Evolutionary conservation across 1,140 invertebrate species (phyloP).

Genomic region (Neodiprion pinetum): DNA sequence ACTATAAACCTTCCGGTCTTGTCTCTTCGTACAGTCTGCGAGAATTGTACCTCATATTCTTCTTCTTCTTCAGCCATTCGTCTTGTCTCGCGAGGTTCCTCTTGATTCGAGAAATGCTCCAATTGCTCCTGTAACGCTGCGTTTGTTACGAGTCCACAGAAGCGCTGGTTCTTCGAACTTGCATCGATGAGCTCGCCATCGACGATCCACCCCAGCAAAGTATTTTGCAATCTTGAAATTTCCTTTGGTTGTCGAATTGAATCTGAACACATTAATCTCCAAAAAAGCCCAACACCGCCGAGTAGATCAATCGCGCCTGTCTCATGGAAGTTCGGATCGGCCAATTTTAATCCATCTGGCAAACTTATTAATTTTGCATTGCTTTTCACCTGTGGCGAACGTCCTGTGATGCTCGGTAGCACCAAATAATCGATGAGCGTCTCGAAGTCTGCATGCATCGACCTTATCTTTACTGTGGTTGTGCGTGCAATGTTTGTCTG

Average conservation of each 20-base stretch:
- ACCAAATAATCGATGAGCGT: slow-evolving; percentile 23
- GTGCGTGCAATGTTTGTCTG: slow-evolving; percentile 16
- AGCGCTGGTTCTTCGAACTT: slow-evolving; percentile 12
- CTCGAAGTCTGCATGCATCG: slow-evolving; percentile 21
- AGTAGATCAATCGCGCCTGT: slow-evolving; percentile 35
- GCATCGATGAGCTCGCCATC: slow-evolving; percentile 24
- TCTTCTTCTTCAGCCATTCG: not conserved
- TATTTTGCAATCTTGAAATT: slow-evolving; percentile 38
- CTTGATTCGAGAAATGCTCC: not conserved
- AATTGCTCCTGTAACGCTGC: slow-evolving; percentile 10
- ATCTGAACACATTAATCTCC: slow-evolving; percentile 25
- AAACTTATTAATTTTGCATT: slow-evolving; percentile 15
- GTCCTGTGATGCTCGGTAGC: slow-evolving; percentile 24
- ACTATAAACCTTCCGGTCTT: not conserved
- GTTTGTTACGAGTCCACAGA: slow-evolving; percentile 8
- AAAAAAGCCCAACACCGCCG: slow-evolving; percentile 38
- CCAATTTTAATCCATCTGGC: slow-evolving; percentile 27
- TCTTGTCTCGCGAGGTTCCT: not conserved
- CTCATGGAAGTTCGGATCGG: slow-evolving; percentile 38
- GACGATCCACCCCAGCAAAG: slow-evolving; percentile 43
- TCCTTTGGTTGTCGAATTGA: slow-evolving; percentile 23
- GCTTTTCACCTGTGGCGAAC: slow-evolving; percentile 20
- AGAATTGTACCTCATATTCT: not conserved
- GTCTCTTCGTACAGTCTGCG: not conserved
- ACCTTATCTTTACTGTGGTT: slow-evolving; percentile 24